Conservation (phyloP, 2,113 vertebrate genomes). For the Paradoxurus hermaphroditus region DNA sequence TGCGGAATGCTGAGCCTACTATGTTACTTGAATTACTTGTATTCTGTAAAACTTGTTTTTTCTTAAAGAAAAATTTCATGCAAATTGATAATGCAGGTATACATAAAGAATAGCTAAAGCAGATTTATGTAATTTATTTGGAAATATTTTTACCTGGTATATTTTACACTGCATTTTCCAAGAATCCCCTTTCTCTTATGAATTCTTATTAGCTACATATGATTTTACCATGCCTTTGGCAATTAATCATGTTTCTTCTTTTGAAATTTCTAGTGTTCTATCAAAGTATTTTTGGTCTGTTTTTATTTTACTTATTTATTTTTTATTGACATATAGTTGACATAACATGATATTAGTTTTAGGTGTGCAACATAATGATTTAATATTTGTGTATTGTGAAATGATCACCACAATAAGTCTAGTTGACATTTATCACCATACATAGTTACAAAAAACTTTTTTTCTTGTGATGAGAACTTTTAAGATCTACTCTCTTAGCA, state of each 20-base stretch:
- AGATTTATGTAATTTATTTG: neutral
- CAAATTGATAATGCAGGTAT: neutral
- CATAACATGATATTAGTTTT: neutral
- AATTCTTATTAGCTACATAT: neutral
- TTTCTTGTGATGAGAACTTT: neutral
- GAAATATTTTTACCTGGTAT: constrained; percentile 11
- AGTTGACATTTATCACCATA: neutral
- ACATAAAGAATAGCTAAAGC: neutral
- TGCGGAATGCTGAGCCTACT: neutral
- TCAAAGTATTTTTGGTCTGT: neutral
- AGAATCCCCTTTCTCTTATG: neutral
- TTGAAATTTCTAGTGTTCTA: neutral
- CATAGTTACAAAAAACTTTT: neutral
- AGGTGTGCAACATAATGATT: neutral
- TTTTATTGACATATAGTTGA: neutral
- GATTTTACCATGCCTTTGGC: neutral
- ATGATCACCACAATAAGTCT: neutral
- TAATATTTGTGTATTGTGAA: neutral
- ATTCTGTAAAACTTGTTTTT: constrained; percentile 8
- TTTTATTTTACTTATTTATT: neutral
- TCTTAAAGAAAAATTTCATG: neutral
- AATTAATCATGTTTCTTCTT: neutral
- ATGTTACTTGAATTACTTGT: neutral
- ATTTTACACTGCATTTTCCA: neutral
- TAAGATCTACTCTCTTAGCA: neutral